A percentile compares a stretch with the other conserved stretches of the same genome.
Evolutionary conservation across 92 coral and sea anemone species (phyloP).

Genomic region (Phenganax subtilis): DNA sequence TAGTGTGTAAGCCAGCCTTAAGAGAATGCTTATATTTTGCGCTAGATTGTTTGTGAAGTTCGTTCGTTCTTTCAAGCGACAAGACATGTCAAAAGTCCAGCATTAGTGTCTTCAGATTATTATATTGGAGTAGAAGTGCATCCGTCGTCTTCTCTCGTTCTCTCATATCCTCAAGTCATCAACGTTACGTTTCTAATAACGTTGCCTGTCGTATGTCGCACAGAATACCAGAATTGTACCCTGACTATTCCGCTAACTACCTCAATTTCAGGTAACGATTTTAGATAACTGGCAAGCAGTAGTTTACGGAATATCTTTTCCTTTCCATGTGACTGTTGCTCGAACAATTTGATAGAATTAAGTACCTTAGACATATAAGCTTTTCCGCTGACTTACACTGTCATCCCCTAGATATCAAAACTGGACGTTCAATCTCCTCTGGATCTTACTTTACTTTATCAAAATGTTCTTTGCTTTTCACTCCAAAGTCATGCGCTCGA

Average conservation of each 20-base stretch:
- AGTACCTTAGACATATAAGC: not conserved
- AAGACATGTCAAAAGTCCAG: constrained; percentile 58
- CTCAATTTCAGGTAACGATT: constrained; percentile 62
- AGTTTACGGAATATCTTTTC: too few relatives aligned
- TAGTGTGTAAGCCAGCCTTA: too few relatives aligned
- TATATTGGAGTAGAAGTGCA: constrained; percentile 76
- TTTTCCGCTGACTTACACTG: not conserved
- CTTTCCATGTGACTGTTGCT: too few relatives aligned
- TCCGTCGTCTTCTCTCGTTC: constrained; percentile 57
- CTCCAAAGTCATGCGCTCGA: constrained; percentile 54
- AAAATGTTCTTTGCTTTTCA: constrained; percentile 64
- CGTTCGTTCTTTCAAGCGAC: constrained; percentile 59
- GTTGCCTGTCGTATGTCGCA: constrained; percentile 73
- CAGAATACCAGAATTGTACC: constrained; percentile 58
- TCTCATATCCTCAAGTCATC: constrained; percentile 60
- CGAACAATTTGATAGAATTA: too few relatives aligned
- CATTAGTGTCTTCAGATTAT: constrained; percentile 50
- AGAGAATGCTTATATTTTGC: not conserved
- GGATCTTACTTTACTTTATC: constrained; percentile 69
- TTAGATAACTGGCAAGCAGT: not conserved
- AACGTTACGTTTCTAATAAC: constrained; percentile 60
- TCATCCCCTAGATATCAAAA: constrained; percentile 20
- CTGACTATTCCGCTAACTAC: constrained; percentile 60
- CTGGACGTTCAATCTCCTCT: constrained; percentile 33
- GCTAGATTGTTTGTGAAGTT: constrained; percentile 70